A percentile compares a stretch with the other conserved stretches of the same genome.
Evolutionary conservation across 1,140 invertebrate genomes (phyloP).

Genomic region (Bombus confusus): DNA sequence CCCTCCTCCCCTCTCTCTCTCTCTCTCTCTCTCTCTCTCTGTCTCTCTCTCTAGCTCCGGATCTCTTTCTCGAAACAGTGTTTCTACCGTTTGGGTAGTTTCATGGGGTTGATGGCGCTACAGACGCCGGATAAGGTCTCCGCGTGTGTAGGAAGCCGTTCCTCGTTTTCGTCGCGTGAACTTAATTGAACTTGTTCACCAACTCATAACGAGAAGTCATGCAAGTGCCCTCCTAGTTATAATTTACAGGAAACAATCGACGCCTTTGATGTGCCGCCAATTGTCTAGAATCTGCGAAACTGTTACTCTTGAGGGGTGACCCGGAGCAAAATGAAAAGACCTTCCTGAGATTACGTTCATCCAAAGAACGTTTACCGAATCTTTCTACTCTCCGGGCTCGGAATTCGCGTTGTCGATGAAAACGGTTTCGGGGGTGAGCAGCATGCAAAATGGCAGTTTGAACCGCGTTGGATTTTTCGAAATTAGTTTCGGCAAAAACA

Average conservation of each 20-base stretch:
- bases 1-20: slow-evolving; percentile 33
- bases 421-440: no score
- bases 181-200: slow-evolving; percentile 83
- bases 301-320: slow-evolving; percentile 12
- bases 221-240: slow-evolving; percentile 80
- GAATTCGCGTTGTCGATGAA: no score
- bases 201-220: slow-evolving; percentile 83
- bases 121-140: slow-evolving; percentile 58
- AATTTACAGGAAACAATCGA: slow-evolving; percentile 82
- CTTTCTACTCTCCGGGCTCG: not conserved
- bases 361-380: slow-evolving; percentile 29
- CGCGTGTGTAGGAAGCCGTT: slow-evolving; percentile 79
- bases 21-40: not conserved
- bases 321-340: not conserved
- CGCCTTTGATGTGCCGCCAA: slow-evolving; percentile 80
- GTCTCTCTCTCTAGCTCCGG: slow-evolving; percentile 2
- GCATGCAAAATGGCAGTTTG: not conserved
- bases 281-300: slow-evolving; percentile 73
- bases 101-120: slow-evolving; percentile 36
- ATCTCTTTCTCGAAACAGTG: slow-evolving; percentile 4
- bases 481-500: not conserved
- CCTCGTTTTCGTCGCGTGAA: slow-evolving; percentile 67
- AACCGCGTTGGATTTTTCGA: no score
- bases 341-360: slow-evolving; percentile 29
- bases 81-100: slow-evolving; percentile 43